Base-by-base conservation (phyloP, 2,113 vertebrate species). In the Formicarius rufipectus region DNA sequence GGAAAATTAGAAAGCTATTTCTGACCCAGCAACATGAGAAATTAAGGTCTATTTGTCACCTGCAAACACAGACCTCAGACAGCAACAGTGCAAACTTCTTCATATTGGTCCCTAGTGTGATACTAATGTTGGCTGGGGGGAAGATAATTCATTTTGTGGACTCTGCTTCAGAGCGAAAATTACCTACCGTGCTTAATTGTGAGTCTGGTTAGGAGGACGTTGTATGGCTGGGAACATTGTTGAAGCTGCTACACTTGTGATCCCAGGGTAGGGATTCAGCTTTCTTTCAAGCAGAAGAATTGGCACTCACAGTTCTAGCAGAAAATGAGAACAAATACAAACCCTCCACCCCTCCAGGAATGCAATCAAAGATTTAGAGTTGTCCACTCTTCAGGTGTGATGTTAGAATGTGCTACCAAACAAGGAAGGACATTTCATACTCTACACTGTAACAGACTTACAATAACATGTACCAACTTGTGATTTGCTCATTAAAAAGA, bases 11-110 rank as follows among this genome's bases (percentile, higher is more conserved):
- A 77, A 71, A 77, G 45, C 66, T 92, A 10, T 93, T 93, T 95
- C 76, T 93, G 85, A 92, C 55, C 76, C 31, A 62, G 67, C 62
- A 91, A 66, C 59, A 39, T 89, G 77, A 94, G 87, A 95, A 95
- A 96, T 90, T 95, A 87, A 77, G 85, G 67, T 80, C 50, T 83
- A 45, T 97, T 95, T 97, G 75, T 96, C 96, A 90, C 69, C 58
- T 60, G 73, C 80, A 92, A 97, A 94, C 45, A 79, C 40, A n/a
- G 49, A 86, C 19, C 87, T 87, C 84, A 64, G 90, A 84, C 84
- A 95, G 79, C 69, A 94, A 11, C 73, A 60, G 67, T 58, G 22
- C 52, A 89, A 67, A 75, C 66, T 87, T 85, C 66, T 86, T 64
- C 47, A 14, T 93, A 62, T 50, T 87, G 68, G 76, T 95, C 89